These are phyloP conservation scores for Penaeus vannamei DNA, from an alignment of 1,140 invertebrate species.

Conservation along the genomic window DNA sequence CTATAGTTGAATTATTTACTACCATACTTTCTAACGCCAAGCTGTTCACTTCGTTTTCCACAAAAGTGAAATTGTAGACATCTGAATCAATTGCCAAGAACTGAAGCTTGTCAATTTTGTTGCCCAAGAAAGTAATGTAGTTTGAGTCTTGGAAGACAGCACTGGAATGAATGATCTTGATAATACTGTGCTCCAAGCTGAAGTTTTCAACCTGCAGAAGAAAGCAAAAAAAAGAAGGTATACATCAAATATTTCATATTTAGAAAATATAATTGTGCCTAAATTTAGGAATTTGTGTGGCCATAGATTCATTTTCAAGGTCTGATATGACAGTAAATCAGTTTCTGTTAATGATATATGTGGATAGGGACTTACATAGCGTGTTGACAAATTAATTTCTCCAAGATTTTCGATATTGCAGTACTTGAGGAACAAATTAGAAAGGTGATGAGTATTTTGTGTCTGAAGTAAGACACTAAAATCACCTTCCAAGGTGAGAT, in stretches of 20 bases:
- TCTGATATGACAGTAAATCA: too few relatives aligned
- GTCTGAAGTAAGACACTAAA: constrained; percentile 31
- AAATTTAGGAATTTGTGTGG: too few relatives aligned
- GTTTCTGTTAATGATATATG: too few relatives aligned
- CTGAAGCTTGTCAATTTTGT: constrained; percentile 7
- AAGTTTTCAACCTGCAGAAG: constrained; percentile 18
- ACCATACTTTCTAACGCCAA: background rate
- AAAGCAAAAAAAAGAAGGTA: background rate
- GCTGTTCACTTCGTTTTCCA: constrained; percentile 25
- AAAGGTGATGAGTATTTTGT: background rate
- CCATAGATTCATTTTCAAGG: too few relatives aligned
- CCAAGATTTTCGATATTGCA: constrained; percentile 22
- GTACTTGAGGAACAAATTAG: background rate
- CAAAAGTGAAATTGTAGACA: constrained; percentile 24
- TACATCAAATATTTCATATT: too few relatives aligned
- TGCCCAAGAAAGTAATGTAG: constrained; percentile 16
- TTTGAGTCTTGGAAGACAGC: constrained; percentile 40
- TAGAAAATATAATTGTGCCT: too few relatives aligned
- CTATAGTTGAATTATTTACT: background rate
- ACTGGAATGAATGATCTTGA: constrained; percentile 12
- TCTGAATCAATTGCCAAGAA: constrained; percentile 32
- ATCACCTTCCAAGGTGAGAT: background rate
- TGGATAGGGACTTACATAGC: constrained; percentile 1
- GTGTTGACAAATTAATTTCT: constrained; percentile 38
- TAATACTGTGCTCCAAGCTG: constrained; percentile 25